Evolutionary conservation across 2,888 invertebrate species (phyloP).

Genomic region (Nemotelus nigrinus): DNA sequence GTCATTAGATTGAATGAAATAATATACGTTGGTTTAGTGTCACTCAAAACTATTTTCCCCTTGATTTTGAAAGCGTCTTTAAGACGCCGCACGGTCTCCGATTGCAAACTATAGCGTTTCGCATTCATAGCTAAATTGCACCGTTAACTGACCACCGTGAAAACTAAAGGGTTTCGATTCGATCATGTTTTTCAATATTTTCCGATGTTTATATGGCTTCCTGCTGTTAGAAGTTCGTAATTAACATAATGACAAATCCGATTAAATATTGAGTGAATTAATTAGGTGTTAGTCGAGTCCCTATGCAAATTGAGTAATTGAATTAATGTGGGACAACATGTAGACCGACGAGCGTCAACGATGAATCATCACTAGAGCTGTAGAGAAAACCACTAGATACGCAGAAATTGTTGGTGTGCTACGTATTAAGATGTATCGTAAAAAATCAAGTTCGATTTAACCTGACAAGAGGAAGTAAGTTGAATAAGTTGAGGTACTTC

Average conservation of each 20-base stretch:
- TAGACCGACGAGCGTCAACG: neutral
- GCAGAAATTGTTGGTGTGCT: too few species aligned
- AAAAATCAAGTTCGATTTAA: too few species aligned
- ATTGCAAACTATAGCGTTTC: too few species aligned
- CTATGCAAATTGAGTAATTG: neutral
- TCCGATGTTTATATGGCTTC: constrained; percentile 30
- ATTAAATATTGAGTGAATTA: constrained; percentile 2
- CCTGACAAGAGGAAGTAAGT: too few species aligned
- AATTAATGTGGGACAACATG: neutral
- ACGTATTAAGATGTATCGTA: too few species aligned
- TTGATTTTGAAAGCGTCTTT: neutral
- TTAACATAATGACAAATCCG: constrained; percentile 25
- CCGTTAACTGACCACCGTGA: neutral
- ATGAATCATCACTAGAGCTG: too few species aligned
- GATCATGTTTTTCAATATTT: constrained; percentile 34
- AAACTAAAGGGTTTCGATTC: neutral
- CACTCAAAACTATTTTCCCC: neutral
- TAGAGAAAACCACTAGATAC: too few species aligned
- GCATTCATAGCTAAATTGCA: neutral
- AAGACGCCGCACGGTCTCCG: neutral
- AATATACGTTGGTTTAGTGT: constrained; percentile 16
- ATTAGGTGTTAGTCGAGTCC: neutral
- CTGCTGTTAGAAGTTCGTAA: neutral
- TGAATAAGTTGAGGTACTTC: too few species aligned
- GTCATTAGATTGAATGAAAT: constrained; percentile 16